Percentiles rank a stretch among this genome's conserved stretches.
These are phyloP conservation scores for mouse (Mus musculus) DNA, from an alignment of 2,113 vertebrate genomes.

Conservation along the genomic window GRCm39 chr9:24629501-24630000, in stretches of 20 bases:
- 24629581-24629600: neutral
- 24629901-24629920: neutral
- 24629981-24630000: neutral
- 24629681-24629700: neutral
- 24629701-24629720: neutral
- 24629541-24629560: too few relatives aligned
- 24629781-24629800: neutral
- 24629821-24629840: neutral
- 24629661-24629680: neutral
- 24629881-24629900: neutral
- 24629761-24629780: neutral
- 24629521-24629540: neutral
- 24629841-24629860: neutral
- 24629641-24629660: neutral
- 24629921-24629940: neutral
- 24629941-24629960: neutral
- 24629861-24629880: neutral
- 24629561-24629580: neutral
- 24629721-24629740: neutral
- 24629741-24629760: neutral
- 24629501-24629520: neutral
- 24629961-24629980: neutral
- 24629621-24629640: too few relatives aligned
- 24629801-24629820: neutral
- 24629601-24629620: too few relatives aligned